Evolutionary conservation across 2,888 invertebrate species (phyloP).

Genomic region (Chrysolina americana): DNA sequence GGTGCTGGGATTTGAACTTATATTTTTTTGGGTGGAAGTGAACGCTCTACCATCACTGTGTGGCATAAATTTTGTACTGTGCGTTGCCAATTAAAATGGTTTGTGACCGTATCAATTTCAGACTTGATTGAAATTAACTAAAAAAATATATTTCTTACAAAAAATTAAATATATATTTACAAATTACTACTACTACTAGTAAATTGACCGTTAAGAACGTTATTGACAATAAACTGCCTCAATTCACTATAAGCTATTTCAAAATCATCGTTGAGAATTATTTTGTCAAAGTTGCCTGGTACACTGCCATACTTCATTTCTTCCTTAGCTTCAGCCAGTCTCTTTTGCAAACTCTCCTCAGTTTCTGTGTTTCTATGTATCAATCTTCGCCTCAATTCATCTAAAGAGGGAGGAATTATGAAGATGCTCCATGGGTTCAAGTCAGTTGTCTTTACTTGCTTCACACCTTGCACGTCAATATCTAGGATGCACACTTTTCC

Average conservation of each 20-base stretch:
- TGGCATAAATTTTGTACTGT: no score
- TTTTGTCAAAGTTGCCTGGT: constrained; percentile 86
- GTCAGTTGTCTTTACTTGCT: constrained; percentile 80
- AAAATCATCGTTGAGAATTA: constrained; percentile 87
- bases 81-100: no score
- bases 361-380: constrained; percentile 90
- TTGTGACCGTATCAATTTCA: no score
- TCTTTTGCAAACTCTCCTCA: constrained; percentile 84
- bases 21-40: no score
- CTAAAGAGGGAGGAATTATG: constrained; percentile 91
- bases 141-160: no score
- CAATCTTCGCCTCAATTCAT: constrained; percentile 82
- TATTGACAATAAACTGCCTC: constrained; percentile 76
- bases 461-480: constrained; percentile 96
- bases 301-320: constrained; percentile 89
- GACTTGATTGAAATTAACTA: no score
- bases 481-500: constrained; percentile 87
- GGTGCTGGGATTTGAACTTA: no score
- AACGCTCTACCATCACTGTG: no score
- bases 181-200: not conserved
- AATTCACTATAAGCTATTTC: constrained; percentile 85
- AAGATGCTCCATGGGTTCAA: constrained; percentile 90
- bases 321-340: constrained; percentile 82
- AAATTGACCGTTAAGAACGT: constrained; percentile 67
- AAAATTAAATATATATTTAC: not conserved